A percentile compares a stretch with the other conserved stretches of the same genome.
Conservation (phyloP, 2,113 vertebrate species). For the Microcebus jonahi region DNA sequence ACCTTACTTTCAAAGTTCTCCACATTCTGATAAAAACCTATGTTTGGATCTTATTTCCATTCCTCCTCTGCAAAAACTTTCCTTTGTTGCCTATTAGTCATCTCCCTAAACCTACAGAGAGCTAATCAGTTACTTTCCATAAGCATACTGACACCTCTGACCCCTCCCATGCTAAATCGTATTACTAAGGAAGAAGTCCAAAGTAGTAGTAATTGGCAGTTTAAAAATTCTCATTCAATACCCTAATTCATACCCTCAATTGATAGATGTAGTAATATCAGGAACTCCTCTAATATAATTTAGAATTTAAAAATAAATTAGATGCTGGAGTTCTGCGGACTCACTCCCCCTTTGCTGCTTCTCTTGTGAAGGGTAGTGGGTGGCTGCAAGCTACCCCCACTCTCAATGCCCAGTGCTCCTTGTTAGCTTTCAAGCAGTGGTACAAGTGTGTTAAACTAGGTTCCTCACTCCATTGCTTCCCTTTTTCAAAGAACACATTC, state of each 20-base stretch:
- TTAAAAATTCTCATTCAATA: not conserved
- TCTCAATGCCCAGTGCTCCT: not conserved
- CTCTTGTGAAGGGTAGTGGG: not conserved
- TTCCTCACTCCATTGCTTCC: not conserved
- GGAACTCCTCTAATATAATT: not conserved
- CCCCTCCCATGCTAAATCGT: not conserved
- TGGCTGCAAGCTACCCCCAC: not conserved
- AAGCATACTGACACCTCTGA: not conserved
- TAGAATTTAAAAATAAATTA: not conserved
- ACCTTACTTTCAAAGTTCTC: not conserved
- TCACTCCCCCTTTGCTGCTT: not conserved
- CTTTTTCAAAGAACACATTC: not conserved
- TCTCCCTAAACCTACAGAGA: not conserved
- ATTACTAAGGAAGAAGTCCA: not conserved
- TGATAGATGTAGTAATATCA: not conserved
- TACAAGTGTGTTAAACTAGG: not conserved
- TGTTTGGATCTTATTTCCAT: not conserved
- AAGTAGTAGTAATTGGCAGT: not conserved
- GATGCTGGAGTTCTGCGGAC: not conserved
- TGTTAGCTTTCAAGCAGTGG: not conserved
- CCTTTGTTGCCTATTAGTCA: not conserved
- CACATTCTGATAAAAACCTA: not conserved
- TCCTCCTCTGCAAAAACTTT: not conserved
- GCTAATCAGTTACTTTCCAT: not conserved
- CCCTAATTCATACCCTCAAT: not conserved